Evolutionary conservation across 2,888 invertebrate genomes (phyloP).

Genomic region (Campopleginae sp.): DNA sequence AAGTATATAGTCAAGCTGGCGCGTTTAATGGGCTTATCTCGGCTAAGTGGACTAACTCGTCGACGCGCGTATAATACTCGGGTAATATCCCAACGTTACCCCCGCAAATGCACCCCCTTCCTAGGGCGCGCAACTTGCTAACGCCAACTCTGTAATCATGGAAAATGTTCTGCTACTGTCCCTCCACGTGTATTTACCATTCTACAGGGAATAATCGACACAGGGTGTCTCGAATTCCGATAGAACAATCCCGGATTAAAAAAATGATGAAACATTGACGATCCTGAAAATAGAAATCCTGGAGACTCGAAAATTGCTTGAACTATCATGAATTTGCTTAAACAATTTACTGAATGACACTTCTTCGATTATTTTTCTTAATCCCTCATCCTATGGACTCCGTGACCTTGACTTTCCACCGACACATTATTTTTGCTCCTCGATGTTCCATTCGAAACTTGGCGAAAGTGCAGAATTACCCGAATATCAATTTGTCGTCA

Average conservation of each 20-base stretch:
- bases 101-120: slow-evolving; percentile 65
- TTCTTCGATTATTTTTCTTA: not conserved
- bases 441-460: not conserved
- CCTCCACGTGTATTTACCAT: not conserved
- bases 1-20: slow-evolving; percentile 60
- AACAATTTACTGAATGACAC: not conserved
- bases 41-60: slow-evolving; percentile 68
- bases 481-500: not conserved
- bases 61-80: slow-evolving; percentile 62
- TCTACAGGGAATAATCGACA: not conserved
- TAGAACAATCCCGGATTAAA: not conserved
- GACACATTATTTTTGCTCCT: not conserved
- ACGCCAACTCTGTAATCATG: slow-evolving; percentile 59
- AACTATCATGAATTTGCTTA: not conserved
- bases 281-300: not conserved
- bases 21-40: slow-evolving; percentile 68
- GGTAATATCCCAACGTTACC: slow-evolving; percentile 67
- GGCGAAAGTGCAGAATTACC: not conserved
- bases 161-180: slow-evolving; percentile 47
- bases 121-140: slow-evolving; percentile 40
- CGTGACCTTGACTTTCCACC: not conserved
- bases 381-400: not conserved
- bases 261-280: not conserved
- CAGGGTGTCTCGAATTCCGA: not conserved
- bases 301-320: not conserved